phyloP scores from a whole-genome alignment of 2,113 vertebrate genomes.

The Hemibates koningsi region DNA sequence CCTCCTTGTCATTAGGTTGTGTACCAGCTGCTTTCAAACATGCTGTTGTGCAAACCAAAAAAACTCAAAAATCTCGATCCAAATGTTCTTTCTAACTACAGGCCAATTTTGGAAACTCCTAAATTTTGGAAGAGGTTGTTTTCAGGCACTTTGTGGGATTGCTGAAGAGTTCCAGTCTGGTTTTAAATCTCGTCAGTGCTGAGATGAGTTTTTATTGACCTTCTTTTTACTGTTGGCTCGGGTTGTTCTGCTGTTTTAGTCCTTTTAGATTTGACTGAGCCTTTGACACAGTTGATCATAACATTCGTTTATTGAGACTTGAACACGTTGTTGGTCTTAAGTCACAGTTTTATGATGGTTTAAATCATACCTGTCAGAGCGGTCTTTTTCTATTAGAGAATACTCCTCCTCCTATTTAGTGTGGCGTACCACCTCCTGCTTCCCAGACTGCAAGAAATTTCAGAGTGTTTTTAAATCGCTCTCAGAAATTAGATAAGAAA shows the following conservation, averaged over 20 bases:
- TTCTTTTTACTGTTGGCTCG: background rate
- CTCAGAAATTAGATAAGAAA: background rate
- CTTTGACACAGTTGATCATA: background rate
- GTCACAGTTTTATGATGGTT: background rate
- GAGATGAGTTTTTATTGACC: background rate
- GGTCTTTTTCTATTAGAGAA: background rate
- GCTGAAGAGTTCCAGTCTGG: background rate
- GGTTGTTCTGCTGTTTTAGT: background rate
- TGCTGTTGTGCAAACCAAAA: background rate
- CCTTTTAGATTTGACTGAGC: background rate
- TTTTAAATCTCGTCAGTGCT: background rate
- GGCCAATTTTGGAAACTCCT: accelerated
- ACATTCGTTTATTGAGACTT: background rate
- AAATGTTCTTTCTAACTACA: background rate
- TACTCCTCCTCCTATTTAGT: background rate
- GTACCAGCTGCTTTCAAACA: background rate
- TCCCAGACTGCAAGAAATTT: background rate
- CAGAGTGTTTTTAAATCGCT: background rate
- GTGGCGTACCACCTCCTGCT: background rate
- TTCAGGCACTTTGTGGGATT: background rate
- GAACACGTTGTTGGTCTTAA: background rate
- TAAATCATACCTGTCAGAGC: background rate
- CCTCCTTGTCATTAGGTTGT: background rate
- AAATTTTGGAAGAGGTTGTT: background rate
- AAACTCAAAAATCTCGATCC: accelerated